Evolutionary conservation across 2,888 invertebrate species (phyloP), one percentile per base, ranked within the genome.

Genomic region (Galeopsomyia nigrocyanea): DNA sequence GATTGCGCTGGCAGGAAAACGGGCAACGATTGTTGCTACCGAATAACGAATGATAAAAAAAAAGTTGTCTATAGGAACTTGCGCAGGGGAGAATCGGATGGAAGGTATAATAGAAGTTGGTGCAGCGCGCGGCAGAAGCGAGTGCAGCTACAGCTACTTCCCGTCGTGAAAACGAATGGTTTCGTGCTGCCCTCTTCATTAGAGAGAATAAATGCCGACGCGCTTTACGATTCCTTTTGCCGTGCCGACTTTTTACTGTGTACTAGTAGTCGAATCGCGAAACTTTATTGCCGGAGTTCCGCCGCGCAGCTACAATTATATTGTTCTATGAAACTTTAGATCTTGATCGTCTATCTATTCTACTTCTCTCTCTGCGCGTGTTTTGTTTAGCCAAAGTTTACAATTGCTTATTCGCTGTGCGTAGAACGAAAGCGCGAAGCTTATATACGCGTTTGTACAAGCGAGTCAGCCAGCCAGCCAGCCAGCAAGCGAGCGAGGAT

Each of bases 31-130:
- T 5, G 26, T 26, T 39, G 39, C 39, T 39, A 13, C 7, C 79
- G 79, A 82, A 10, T 7, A 39, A 83, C 84, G 83, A 84, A 83
- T 84, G 84, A 84, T 84, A 82, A 83, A 81, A 82, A 76, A 75
- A 56, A 74, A 67, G 73, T 31, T 68, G 21, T 51, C 56, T 31
- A 31, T 65, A 39, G 26, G 56, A 49, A 31, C 61, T 39, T 50
- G 61, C 9, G 19, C 16, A 46, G 60, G 31, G 26, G 46, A 49
- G 47, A 31, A 46, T 64, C 31, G 7, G 31, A 31, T 7, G 39
- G 39, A 3, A 39, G 10, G 19, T 55, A 21, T 19, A 65, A 55
- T 49, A 19, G 55, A 56, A 51, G 65, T 19, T 9, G 19, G 6
- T 7, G 19, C 60, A 31, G n/a, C 46, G 19, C 55, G 47, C 39